A percentile compares a stretch with the other conserved stretches of the same genome.
These are phyloP conservation scores for Pristionchus arcanus DNA, from an alignment of 2,888 invertebrate genomes.

Conservation along the genomic window DNA sequence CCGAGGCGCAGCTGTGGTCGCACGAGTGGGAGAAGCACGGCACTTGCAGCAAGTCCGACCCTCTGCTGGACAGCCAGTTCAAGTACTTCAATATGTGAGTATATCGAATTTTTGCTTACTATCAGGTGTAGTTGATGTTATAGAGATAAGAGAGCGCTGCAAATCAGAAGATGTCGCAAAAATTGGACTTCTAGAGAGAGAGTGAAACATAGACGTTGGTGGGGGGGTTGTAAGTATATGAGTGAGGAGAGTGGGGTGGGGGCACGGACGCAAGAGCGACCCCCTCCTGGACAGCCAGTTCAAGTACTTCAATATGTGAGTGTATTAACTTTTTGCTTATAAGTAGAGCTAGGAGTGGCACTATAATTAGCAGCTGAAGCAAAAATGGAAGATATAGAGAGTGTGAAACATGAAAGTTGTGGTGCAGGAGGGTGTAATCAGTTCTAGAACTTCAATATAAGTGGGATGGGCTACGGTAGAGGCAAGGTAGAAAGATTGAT, in stretches of 20 bases:
- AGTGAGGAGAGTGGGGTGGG: no score
- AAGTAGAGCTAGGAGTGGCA: no score
- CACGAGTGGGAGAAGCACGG: slow-evolving; percentile 57
- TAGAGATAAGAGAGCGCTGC: no score
- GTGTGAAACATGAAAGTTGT: background rate
- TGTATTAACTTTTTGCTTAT: background rate
- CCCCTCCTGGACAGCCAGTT: slow-evolving; percentile 20
- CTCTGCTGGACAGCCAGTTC: slow-evolving; percentile 21
- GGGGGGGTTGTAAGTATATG: no score
- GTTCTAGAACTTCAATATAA: no score
- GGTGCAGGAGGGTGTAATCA: no score
- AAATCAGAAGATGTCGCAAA: no score
- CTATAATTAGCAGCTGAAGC: background rate
- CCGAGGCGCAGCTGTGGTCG: slow-evolving; percentile 48
- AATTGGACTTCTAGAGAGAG: background rate
- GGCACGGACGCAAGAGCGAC: background rate
- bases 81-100: slow-evolving; percentile 53
- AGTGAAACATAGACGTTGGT: background rate
- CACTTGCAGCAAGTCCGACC: slow-evolving; percentile 41
- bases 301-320: slow-evolving; percentile 52
- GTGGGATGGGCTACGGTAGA: no score
- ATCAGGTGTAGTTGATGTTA: no score
- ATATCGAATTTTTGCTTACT: background rate
- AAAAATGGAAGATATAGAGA: background rate
- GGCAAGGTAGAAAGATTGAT: slow-evolving; percentile 31